These are phyloP conservation scores for Procavia capensis DNA, from an alignment of 2,113 vertebrate genomes.

Conservation along the genomic window DNA sequence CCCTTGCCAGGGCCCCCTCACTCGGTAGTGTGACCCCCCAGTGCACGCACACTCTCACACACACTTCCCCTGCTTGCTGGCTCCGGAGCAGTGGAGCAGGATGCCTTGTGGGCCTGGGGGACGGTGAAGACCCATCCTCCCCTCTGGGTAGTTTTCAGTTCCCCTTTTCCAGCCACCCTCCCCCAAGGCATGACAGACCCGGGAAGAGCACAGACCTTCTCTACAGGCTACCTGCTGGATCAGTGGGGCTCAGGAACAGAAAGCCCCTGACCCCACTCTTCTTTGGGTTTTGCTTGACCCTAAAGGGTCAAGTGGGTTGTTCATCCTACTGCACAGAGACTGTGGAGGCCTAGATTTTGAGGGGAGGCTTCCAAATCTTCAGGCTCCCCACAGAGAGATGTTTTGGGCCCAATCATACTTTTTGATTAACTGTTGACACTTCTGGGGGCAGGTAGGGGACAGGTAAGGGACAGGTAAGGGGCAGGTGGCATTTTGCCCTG, in stretches of 20 bases:
- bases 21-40: not conserved
- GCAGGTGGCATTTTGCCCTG: not conserved
- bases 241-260: not conserved
- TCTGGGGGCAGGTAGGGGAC: not conserved
- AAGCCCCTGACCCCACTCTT: not conserved
- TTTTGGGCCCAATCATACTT: not conserved
- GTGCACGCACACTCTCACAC: not conserved
- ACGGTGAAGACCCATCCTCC: constrained; percentile 39
- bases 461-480: not conserved
- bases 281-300: not conserved
- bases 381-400: not conserved
- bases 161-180: constrained; percentile 63
- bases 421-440: not conserved
- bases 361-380: not conserved
- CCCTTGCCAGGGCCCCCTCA: not conserved
- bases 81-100: not conserved
- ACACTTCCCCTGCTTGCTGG: constrained; percentile 17
- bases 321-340: constrained; percentile 7
- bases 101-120: constrained; percentile 30
- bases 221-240: not conserved
- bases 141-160: constrained; percentile 74
- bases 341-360: not conserved
- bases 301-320: not conserved
- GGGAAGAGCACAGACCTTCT: constrained; percentile 27
- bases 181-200: constrained; percentile 44